phyloP scores from a whole-genome alignment of 1,140 invertebrate species.

The Drosophila tsacasi region DNA sequence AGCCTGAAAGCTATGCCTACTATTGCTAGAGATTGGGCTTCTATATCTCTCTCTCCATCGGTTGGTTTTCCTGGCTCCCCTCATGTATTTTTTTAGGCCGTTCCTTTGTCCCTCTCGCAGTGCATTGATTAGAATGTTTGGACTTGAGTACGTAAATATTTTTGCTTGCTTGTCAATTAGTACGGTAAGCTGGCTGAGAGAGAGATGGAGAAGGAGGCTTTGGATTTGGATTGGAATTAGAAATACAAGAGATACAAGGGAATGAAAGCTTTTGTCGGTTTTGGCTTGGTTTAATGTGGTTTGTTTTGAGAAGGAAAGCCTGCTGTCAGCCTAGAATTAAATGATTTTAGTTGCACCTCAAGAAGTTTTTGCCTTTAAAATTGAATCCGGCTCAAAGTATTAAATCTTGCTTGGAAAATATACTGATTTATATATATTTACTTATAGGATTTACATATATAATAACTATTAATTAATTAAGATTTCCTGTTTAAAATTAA shows the following conservation, averaged over 20 bases:
- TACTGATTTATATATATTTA: not conserved
- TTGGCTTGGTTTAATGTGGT: not conserved
- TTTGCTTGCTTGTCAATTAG: conserved; percentile 83
- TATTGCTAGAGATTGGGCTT: conserved; percentile 15
- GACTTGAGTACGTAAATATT: conserved; percentile 83
- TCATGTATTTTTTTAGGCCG: conserved; percentile 14
- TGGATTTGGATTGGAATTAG: conserved; percentile 29
- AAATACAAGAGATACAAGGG: conserved; percentile 15
- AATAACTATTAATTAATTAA: not conserved
- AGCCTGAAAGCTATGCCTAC: conserved; percentile 2
- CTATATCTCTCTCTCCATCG: conserved; percentile 38
- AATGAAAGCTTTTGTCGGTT: conserved; percentile 22
- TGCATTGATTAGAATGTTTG: conserved; percentile 84
- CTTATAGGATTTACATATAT: too few relatives aligned
- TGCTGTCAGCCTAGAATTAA: not conserved
- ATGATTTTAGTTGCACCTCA: not conserved
- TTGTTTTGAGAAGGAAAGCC: not conserved
- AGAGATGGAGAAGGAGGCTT: not conserved
- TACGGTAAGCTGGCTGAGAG: conserved; percentile 61
- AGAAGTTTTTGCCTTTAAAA: not conserved
- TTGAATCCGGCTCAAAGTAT: not conserved
- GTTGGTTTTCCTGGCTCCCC: conserved; percentile 27
- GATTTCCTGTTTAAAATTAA: not conserved
- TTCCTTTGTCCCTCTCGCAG: conserved; percentile 42
- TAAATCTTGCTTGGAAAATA: not conserved